Conservation (phyloP, 2,888 invertebrate species). For the Mythimna lalbum region DNA sequence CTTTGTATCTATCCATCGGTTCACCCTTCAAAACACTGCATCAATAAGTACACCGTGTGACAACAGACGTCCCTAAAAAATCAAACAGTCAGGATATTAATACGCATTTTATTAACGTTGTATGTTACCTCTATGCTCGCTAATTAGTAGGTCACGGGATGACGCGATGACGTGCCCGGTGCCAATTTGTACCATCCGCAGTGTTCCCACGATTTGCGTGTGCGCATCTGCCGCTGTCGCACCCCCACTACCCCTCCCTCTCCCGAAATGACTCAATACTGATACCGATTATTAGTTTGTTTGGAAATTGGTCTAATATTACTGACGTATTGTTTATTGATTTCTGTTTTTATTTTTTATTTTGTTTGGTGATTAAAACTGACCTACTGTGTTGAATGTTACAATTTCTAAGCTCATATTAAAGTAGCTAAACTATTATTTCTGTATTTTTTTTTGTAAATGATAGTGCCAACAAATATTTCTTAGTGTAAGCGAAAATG, state of each 20-base stretch:
- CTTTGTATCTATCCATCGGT: not conserved
- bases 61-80: not conserved
- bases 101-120: conserved; percentile 16
- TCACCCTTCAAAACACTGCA: not conserved
- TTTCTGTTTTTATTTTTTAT: not conserved
- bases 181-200: conserved; percentile 71
- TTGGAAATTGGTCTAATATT: conserved; percentile 18
- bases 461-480: not conserved
- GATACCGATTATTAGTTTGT: conserved; percentile 61
- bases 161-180: conserved; percentile 79
- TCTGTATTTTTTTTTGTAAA: too few species aligned
- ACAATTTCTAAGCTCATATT: not conserved
- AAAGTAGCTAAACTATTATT: not conserved
- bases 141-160: conserved; percentile 69
- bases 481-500: not conserved
- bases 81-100: conserved; percentile 6
- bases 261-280: conserved; percentile 52
- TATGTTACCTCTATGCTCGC: conserved; percentile 6
- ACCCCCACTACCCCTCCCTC: conserved; percentile 65
- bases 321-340: not conserved
- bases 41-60: conserved; percentile 10
- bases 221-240: conserved; percentile 83
- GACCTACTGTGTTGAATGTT: not conserved
- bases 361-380: not conserved
- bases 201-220: conserved; percentile 82